phyloP scores from a whole-genome alignment of 2,797 vertebrate species.

The Picus viridis region DNA sequence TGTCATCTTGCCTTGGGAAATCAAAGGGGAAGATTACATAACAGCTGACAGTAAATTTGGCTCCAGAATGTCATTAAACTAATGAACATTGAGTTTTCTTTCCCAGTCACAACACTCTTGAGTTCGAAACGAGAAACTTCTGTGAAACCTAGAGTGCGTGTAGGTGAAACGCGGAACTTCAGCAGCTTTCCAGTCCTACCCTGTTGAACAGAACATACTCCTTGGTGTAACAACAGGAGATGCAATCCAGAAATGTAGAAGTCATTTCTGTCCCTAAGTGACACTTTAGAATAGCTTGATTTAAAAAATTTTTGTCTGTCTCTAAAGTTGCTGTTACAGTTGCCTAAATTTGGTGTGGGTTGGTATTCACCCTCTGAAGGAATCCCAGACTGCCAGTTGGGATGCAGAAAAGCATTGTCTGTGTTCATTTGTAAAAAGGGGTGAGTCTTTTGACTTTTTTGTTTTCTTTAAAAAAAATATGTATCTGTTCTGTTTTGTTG shows the following conservation, averaged over 20 bases:
- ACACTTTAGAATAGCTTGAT: neutral
- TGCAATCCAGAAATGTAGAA: neutral
- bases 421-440: neutral
- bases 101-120: slow-evolving; percentile 16
- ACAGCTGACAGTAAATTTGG: slow-evolving; percentile 67
- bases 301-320: neutral
- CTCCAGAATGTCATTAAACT: slow-evolving; percentile 70
- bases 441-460: neutral
- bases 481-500: neutral
- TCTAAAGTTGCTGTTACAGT: neutral
- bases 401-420: neutral
- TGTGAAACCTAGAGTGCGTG: neutral
- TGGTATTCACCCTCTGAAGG: neutral
- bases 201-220: neutral
- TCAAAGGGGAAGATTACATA: slow-evolving; percentile 66
- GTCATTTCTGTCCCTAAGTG: neutral
- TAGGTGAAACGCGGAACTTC: neutral
- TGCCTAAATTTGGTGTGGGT: neutral
- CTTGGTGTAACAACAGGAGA: neutral
- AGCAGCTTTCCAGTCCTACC: neutral
- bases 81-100: slow-evolving; percentile 42
- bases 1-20: slow-evolving; percentile 66
- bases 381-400: neutral
- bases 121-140: slow-evolving; percentile 14
- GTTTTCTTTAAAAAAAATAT: neutral